Conservation (phyloP, 2,113 vertebrate species). For the Sterna hirundo region DNA sequence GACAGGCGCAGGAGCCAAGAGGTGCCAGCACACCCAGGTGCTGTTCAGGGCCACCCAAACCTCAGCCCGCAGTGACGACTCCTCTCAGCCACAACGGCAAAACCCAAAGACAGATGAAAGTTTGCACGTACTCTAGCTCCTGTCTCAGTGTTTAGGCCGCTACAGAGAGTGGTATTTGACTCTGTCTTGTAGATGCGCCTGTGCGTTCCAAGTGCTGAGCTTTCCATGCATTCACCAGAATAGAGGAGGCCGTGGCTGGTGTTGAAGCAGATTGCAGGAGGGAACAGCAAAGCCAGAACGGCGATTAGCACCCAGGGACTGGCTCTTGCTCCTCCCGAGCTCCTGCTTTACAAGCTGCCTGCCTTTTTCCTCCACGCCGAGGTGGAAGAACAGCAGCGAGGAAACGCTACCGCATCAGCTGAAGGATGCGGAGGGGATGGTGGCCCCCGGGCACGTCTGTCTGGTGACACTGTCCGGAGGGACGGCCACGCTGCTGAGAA, state of each 20-base stretch:
- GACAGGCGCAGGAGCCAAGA: not conserved
- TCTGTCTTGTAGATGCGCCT: not conserved
- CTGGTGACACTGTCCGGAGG: accelerated
- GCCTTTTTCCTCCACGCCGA: not conserved
- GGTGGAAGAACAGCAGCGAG: not conserved
- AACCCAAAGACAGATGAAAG: not conserved
- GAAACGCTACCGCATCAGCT: not conserved
- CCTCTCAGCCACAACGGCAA: not conserved
- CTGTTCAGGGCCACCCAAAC: not conserved
- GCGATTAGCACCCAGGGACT: not conserved
- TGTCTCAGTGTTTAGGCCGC: not conserved
- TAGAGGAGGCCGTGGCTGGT: not conserved
- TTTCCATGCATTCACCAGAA: not conserved
- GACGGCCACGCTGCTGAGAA: not conserved
- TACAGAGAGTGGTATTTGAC: not conserved
- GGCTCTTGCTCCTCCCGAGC: not conserved
- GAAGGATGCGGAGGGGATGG: not conserved
- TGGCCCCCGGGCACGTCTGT: not conserved
- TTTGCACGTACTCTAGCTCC: not conserved
- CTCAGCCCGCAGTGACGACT: not conserved
- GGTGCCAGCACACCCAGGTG: too few species aligned
- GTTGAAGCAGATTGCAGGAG: not conserved
- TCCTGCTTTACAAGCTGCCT: accelerated
- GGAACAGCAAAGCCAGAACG: not conserved
- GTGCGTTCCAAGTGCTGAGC: not conserved